phyloP scores from a whole-genome alignment of 2,113 vertebrate genomes.

The Lamprologus speciosus region DNA sequence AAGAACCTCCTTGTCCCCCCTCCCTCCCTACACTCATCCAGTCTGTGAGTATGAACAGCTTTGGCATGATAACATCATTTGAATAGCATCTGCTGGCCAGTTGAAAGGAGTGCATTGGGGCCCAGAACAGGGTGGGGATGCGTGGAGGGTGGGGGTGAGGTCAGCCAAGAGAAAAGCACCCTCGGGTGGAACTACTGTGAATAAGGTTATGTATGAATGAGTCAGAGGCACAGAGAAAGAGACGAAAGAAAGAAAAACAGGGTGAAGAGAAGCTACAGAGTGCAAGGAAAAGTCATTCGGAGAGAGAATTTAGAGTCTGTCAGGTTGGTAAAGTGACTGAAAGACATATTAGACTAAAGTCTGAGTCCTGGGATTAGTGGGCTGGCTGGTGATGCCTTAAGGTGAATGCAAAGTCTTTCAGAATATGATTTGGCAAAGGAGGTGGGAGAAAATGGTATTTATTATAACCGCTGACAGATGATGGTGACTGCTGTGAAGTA shows the following conservation, averaged over 20 bases:
- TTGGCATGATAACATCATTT: constrained; percentile 23
- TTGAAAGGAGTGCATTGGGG: constrained; percentile 42
- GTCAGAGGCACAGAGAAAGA: not conserved
- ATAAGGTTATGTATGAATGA: not conserved
- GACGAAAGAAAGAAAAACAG: not conserved
- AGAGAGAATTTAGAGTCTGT: not conserved
- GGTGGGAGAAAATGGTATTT: not conserved
- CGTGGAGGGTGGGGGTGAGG: constrained; percentile 14
- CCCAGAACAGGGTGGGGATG: constrained; percentile 21
- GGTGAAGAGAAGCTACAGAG: not conserved
- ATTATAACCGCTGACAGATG: not conserved
- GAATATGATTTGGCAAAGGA: not conserved
- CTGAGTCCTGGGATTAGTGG: not conserved
- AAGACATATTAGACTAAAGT: not conserved
- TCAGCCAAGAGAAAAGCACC: constrained; percentile 23
- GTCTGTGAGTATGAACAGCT: constrained; percentile 22
- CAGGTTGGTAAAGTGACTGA: not conserved
- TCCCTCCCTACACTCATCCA: constrained; percentile 40
- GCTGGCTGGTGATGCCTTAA: not conserved
- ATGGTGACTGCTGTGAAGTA: not conserved
- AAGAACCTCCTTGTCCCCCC: constrained; percentile 6
- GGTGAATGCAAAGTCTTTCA: not conserved
- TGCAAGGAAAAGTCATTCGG: not conserved
- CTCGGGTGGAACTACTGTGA: not conserved
- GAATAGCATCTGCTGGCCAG: constrained; percentile 53